Evolutionary conservation across 1,140 invertebrate species (phyloP), one percentile per base, ranked within the genome.

Genomic region (Drosophila ironensis): DNA sequence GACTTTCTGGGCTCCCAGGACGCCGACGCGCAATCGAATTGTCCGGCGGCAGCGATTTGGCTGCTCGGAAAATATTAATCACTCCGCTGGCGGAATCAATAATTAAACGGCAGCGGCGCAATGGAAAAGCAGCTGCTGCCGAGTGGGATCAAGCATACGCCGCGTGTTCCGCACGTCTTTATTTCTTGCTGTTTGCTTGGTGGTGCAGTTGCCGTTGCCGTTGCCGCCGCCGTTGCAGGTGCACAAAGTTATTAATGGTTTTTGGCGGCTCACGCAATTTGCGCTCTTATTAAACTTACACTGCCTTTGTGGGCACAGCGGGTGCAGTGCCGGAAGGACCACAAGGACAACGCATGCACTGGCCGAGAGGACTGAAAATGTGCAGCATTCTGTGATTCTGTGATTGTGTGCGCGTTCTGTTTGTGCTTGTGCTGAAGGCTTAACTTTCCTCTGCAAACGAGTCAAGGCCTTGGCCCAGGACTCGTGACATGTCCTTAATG

Each of bases 191-290:
- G 9, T 30, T 30, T 11, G 20, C n/a, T n/a, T n/a, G n/a, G n/a
- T n/a, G n/a, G n/a, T n/a, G n/a, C n/a, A n/a, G n/a, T n/a, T n/a
- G n/a, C n/a, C n/a, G 25, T 27, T 30, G 28, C 24, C 44, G 8
- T 30, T 45, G 28, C 17, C 20, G n/a, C n/a, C n/a, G n/a, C n/a
- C n/a, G n/a, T n/a, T 72, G 54, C 77, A 81, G 77, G 77, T 81
- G 77, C 74, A 68, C 56, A 50, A 54, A 82, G 72, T 81, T 84
- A 77, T 82, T 82, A 82, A 82, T 82, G 77, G 61, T 84, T 78
- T 71, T 82, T 64, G 77, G 56, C 66, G 53, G 78, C 77, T 72
- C 70, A 82, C 77, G 52, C 68, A 78, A 82, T 84, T 84, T 73
- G 59, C 33, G 51, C 57, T 56, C 37, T 57, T 73, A 84, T 84